Conservation (phyloP, 2,113 vertebrate species). For the Ancistrus triradiatus region DNA sequence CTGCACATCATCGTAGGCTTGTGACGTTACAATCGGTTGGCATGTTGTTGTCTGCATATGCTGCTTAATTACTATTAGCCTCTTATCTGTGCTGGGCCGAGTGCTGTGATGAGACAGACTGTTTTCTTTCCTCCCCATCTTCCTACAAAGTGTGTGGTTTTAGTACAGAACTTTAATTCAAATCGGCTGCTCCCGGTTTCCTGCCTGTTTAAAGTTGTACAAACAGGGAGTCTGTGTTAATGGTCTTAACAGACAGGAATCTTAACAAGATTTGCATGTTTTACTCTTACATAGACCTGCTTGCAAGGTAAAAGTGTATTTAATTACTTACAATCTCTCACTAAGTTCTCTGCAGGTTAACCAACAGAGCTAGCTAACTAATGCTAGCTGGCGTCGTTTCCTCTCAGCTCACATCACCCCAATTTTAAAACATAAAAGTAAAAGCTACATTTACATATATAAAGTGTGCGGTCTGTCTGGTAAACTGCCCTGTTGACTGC, state of each 20-base stretch:
- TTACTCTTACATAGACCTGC: background rate
- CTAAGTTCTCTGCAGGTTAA: too few species aligned
- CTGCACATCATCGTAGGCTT: too few species aligned
- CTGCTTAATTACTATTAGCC: slow-evolving; percentile 40
- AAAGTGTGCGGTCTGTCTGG: too few species aligned
- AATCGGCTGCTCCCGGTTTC: slow-evolving; percentile 26
- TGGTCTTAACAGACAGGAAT: too few species aligned
- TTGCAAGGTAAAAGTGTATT: background rate
- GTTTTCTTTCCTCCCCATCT: background rate
- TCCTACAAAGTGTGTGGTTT: slow-evolving; percentile 37
- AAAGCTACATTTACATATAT: too few species aligned
- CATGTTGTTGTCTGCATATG: slow-evolving; percentile 32
- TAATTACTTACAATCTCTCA: too few species aligned
- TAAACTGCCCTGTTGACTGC: too few species aligned
- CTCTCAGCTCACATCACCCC: too few species aligned
- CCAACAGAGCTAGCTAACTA: too few species aligned
- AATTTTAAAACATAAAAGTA: too few species aligned
- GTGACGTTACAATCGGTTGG: too few species aligned
- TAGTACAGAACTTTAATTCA: slow-evolving; percentile 28
- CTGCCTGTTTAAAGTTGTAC: slow-evolving; percentile 28
- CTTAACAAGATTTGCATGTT: background rate
- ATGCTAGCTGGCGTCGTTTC: too few species aligned
- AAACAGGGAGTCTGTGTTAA: slow-evolving; percentile 26
- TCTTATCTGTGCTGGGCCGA: slow-evolving; percentile 32
- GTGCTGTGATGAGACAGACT: slow-evolving; percentile 38